phyloP scores from a whole-genome alignment of 2,113 vertebrate species.

The Ctenodactylus gundi region DNA sequence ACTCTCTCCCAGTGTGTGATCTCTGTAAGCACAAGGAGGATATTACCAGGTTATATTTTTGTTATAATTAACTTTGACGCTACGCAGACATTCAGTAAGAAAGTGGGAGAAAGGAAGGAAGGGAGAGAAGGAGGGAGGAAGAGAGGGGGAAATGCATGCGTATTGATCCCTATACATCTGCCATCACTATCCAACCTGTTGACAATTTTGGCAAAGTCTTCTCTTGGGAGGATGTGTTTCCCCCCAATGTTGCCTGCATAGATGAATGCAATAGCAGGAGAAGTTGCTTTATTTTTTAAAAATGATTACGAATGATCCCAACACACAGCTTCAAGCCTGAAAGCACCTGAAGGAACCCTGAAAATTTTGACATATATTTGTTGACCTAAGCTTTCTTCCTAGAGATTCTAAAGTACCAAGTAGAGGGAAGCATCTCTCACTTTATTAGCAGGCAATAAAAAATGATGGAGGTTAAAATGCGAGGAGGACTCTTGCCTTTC shows the following conservation, averaged over 20 bases:
- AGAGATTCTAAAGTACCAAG: neutral
- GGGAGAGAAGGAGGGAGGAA: accelerated
- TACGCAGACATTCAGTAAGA: neutral
- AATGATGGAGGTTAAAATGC: neutral
- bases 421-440: neutral
- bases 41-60: neutral
- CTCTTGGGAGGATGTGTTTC: neutral
- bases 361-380: slow-evolving; percentile 23
- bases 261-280: neutral
- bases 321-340: neutral
- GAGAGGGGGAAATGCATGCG: accelerated
- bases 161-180: neutral
- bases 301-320: neutral
- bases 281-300: neutral
- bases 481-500: neutral
- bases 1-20: neutral
- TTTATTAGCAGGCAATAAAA: neutral
- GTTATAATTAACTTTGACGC: neutral
- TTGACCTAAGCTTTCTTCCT: neutral
- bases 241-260: neutral
- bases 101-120: accelerated
- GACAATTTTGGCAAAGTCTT: neutral
- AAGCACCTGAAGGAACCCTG: neutral
- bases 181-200: neutral
- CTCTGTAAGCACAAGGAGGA: neutral